Evolutionary conservation across 92 coral and sea anemone species (phyloP), one percentile per base, ranked within the genome.

Genomic region (Epizoanthus fatuus): DNA sequence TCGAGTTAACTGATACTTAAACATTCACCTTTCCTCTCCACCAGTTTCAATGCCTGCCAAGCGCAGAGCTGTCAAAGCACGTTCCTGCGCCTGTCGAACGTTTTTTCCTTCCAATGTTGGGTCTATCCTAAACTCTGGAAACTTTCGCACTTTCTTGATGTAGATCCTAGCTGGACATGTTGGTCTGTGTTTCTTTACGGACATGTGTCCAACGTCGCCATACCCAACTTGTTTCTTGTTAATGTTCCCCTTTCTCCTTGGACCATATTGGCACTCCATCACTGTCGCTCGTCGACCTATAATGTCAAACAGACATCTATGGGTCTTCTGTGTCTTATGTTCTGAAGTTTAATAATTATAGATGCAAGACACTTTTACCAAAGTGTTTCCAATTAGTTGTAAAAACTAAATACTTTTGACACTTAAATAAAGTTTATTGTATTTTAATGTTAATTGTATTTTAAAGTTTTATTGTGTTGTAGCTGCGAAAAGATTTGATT

Each of bases 191-290:
- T 91, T 95, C 47, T 90, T 66, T 25, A 91, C 66, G 14, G 86
- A 62, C 47, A 77, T 49, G 37, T 81, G 74, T 15, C 94, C 97
- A 44, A 85, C 68, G 57, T 84, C 95, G 62, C 89, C 94, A 75
- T 79, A 95, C 14, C 92, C 98, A 17, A 84, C 62, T 66, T 89
- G 90, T 49, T 95, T 96, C 81, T 97, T 97, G 81, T 84, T 95
- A 2, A 68, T 84, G 15, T 87, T 80, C 37, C 99, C 99, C 69
- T 97, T 97, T 59, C 99, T 81, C 25, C 99, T 89, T 71, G 99
- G 99, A 12, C 99, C 99, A 86, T 95, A 97, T 22, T 97, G 99
- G 63, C 99, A 97, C 63, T 97, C 99, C 99, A 97, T 97, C 4
- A 97, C 99, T 80, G 98, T 97, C 20, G 99, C 99, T 47, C 99